A percentile compares a stretch with the other conserved stretches of the same genome.
These are phyloP conservation scores for Sesia bembeciformis DNA, from an alignment of 2,888 invertebrate species.

Conservation along the genomic window DNA sequence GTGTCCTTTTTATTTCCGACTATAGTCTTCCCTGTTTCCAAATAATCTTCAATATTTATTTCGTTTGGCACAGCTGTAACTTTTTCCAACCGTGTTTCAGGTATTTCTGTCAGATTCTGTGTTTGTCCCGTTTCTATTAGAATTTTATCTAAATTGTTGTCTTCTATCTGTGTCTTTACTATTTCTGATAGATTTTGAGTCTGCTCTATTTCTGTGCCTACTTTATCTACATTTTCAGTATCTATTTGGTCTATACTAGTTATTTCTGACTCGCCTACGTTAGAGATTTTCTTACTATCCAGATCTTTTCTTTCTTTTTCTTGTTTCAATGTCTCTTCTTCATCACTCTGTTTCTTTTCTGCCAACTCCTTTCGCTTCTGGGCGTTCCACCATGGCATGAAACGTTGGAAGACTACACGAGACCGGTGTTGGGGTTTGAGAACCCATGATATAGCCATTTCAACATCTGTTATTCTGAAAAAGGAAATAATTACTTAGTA, in stretches of 20 bases:
- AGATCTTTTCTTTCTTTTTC: neutral
- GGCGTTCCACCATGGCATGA: conserved; percentile 67
- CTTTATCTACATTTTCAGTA: neutral
- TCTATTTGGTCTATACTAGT: neutral
- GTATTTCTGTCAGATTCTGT: too few species aligned
- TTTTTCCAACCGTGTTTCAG: too few species aligned
- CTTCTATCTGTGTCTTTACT: too few species aligned
- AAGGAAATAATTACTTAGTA: neutral
- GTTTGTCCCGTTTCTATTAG: too few species aligned
- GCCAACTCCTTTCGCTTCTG: conserved; percentile 40
- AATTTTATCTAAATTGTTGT: too few species aligned
- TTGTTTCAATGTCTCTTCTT: neutral
- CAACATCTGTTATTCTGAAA: conserved; percentile 65
- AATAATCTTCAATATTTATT: neutral
- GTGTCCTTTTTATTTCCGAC: neutral
- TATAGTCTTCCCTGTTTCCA: neutral
- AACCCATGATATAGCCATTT: conserved; percentile 65
- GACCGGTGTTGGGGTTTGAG: conserved; percentile 64
- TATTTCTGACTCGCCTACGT: neutral
- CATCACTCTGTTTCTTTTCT: neutral
- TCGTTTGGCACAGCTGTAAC: neutral
- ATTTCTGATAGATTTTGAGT: too few species aligned
- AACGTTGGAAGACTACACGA: conserved; percentile 64
- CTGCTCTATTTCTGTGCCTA: neutral
- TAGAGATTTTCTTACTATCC: conserved; percentile 1